Base-by-base conservation (phyloP, 2,113 vertebrate species). In the Indicator maculatus region DNA sequence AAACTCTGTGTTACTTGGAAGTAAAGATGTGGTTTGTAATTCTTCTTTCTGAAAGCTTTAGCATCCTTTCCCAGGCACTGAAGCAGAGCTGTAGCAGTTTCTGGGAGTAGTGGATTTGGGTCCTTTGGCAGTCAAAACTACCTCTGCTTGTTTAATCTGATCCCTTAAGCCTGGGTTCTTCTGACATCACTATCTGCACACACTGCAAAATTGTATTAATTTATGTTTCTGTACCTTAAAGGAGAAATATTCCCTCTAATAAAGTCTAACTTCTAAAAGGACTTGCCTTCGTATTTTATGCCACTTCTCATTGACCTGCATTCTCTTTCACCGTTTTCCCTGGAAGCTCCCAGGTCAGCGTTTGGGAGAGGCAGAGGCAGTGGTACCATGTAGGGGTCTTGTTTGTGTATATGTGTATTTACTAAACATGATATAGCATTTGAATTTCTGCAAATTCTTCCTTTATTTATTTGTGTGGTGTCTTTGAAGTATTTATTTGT, bases 1-100 rank as follows among this genome's bases (percentile, higher is more conserved):
- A 45, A 61, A 0, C 3, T 56, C 14, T 77, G 1, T 28, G 0
- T 28, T 39, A 5, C 5, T 64, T 41, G 8, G n/a, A 55, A 39
- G 7, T 12, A 55, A 41, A 60, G 21, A 11, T 5, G 3, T 8
- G 18, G 9, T 19, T 8, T 70, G 18, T 16, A 26, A 9, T 52
- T 45, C 11, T 61, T 33, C 16, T 47, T 63, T 39, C 16, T 4
- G 12, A 52, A 38, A 59, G 3, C 24, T 39, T 81, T 44, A 5
- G 10, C 28, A 11, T 60, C 9, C 5, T 79, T 75, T 47, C 9
- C 16, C 38, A 59, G 11, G 5, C 71, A 36, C 20, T 38, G 28
- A 60, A 19, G 38, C 30, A 38, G n/a, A 66, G 18, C 16, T 76
- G 13, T 38, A 20, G 14, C 5, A 7, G 8, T n/a, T 82, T 65